Base-by-base conservation (phyloP, 2,888 invertebrate genomes). In the Chromoteleia sp. region DNA sequence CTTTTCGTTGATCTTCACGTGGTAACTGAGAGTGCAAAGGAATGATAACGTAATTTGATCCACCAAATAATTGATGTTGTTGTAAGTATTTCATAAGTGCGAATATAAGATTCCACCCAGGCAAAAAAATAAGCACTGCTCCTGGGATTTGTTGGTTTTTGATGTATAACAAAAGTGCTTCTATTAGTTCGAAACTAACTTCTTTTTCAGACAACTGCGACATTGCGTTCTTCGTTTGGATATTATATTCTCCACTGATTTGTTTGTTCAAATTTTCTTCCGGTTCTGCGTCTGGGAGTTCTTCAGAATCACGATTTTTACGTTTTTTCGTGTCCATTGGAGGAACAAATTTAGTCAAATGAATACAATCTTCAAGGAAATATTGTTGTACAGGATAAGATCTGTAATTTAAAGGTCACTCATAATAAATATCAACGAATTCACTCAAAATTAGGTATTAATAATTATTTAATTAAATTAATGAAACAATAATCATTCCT, bases 21-120 rank as follows among this genome's bases (percentile, higher is more conserved):
- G 99, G 98, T 84, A 99, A 95, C 92, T 99, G 99, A 0, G 99
- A 99, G 92, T 99, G 99, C n/a, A 99, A 93, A 0, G 99, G 99
- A 81, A 99, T 93, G 65, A 99, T 95, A 1, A 94, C 92, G 89
- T 96, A 99, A 25, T 93, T 92, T 0, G 93, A 89, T 1, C 93
- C 92, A 36, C 95, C 95, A 90, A 97, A 97, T 17, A 93, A 89
- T 0, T 94, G 94, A 89, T 96, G 96, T 73, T 94, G 94, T 86
- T 96, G 95, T 30, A 99, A 93, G 87, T 95, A 96, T 89, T 96
- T 96, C 95, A 98, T 95, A 59, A 99, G 93, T 0, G 97, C 96
- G 92, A 98, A 98, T 87, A 99, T 99, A 10, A 98, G 93, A 92
- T 98, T 98, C 99, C 99, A 99, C 0, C 99, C 99, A 0, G 99